These are phyloP conservation scores for Puntigrus tetrazona DNA, from an alignment of 2,113 vertebrate genomes.

Conservation along the genomic window DNA sequence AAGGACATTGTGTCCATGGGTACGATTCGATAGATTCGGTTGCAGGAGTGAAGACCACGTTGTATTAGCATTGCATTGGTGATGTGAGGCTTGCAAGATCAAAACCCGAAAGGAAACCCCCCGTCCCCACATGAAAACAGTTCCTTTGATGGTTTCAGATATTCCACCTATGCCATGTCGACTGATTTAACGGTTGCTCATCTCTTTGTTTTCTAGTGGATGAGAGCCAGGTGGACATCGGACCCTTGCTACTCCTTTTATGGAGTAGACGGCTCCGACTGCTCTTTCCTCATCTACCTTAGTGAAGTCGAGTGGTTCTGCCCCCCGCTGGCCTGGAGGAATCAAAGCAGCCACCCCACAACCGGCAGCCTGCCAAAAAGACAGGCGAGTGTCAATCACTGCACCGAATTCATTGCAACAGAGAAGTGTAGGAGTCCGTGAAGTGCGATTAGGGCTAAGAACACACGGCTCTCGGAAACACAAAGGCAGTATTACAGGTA, in stretches of 20 bases:
- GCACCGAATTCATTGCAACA: background rate
- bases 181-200: background rate
- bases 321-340: conserved; percentile 88
- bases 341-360: conserved; percentile 75
- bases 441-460: background rate
- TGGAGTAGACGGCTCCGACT: conserved; percentile 94
- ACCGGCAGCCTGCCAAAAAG: conserved; percentile 72
- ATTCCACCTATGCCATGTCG: too few species aligned
- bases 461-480: background rate
- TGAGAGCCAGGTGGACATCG: conserved; percentile 95
- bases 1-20: too few species aligned
- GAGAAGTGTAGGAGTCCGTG: background rate
- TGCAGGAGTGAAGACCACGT: too few species aligned
- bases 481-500: background rate
- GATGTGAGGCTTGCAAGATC: too few species aligned
- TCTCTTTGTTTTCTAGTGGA: conserved; percentile 82
- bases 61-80: too few species aligned
- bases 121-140: too few species aligned
- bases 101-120: too few species aligned
- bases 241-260: conserved; percentile 98
- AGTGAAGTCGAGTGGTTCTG: conserved; percentile 99
- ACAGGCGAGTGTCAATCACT: conserved; percentile 76
- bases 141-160: too few species aligned
- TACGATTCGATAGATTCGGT: too few species aligned
- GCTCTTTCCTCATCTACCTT: conserved; percentile 95